These are phyloP conservation scores for Calyptommatus sinebrachiatus DNA, from an alignment of 2,113 vertebrate species.

Conservation along the genomic window DNA sequence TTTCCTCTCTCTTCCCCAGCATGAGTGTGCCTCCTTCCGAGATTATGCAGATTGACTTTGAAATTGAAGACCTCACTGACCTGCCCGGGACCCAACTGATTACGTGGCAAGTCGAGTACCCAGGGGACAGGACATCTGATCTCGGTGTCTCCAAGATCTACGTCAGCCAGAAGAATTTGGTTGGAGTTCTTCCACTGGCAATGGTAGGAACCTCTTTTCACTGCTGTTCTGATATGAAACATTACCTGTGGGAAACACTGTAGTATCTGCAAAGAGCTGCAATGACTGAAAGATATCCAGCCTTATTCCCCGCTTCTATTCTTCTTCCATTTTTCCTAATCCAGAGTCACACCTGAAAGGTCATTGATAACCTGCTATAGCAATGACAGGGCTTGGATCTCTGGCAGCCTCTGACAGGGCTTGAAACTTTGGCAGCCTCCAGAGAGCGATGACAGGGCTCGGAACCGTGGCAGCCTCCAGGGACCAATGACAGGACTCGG, in stretches of 20 bases:
- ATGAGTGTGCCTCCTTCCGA: constrained; percentile 67
- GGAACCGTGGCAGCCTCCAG: too few relatives aligned
- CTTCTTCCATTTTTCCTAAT: not conserved
- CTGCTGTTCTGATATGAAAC: not conserved
- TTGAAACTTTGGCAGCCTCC: too few relatives aligned
- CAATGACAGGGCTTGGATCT: too few relatives aligned
- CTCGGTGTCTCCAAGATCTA: constrained; percentile 88
- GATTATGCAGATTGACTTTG: constrained; percentile 90
- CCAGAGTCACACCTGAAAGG: not conserved
- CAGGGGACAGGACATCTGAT: constrained; percentile 65
- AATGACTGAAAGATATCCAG: too few relatives aligned
- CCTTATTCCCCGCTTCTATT: not conserved
- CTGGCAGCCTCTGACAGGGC: too few relatives aligned
- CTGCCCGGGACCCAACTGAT: constrained; percentile 82
- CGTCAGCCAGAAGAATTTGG: constrained; percentile 84
- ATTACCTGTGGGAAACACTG: accelerated
- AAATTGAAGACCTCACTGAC: constrained; percentile 79
- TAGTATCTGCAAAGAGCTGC: too few relatives aligned
- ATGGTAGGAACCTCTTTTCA: constrained; percentile 77
- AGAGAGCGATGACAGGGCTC: too few relatives aligned
- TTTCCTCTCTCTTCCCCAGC: constrained; percentile 48
- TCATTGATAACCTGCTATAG: not conserved
- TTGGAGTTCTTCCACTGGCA: constrained; percentile 84
- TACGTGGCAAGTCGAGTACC: constrained; percentile 89
- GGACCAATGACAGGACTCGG: too few relatives aligned